A percentile compares a stretch with the other conserved stretches of the same genome.
These are phyloP conservation scores for Cryptocephalus primarius DNA, from an alignment of 2,888 invertebrate species.

Conservation along the genomic window DNA sequence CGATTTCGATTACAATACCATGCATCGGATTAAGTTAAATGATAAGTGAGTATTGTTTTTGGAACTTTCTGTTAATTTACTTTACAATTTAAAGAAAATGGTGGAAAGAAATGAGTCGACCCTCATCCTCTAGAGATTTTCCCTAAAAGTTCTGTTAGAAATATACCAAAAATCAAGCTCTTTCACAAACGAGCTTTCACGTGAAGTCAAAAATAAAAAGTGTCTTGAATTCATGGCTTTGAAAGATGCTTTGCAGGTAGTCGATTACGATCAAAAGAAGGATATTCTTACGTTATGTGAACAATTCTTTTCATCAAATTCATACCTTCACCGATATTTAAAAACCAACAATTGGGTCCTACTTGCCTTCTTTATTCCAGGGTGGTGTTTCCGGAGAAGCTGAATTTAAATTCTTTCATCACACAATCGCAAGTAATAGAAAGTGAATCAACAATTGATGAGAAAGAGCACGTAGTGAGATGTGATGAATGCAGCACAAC, in stretches of 20 bases:
- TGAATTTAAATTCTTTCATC: conserved; percentile 69
- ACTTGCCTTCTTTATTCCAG: conserved; percentile 36
- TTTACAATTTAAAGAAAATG: not conserved
- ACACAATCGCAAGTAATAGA: conserved; percentile 20
- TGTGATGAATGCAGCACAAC: conserved; percentile 58
- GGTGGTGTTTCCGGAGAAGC: conserved; percentile 68
- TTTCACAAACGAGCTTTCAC: too few relatives aligned
- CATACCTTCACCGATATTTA: too few relatives aligned
- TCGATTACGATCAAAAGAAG: too few relatives aligned
- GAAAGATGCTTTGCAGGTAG: too few relatives aligned
- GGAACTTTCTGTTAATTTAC: not conserved
- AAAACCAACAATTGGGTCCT: too few relatives aligned
- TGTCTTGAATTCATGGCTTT: too few relatives aligned
- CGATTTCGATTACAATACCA: conserved; percentile 76
- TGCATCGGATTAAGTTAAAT: conserved; percentile 77
- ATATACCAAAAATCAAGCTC: too few relatives aligned
- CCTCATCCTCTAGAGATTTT: not conserved
- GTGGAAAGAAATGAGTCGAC: not conserved
- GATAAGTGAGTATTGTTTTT: conserved; percentile 52
- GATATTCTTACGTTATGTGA: too few relatives aligned
- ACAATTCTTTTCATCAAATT: too few relatives aligned
- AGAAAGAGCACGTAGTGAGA: conserved; percentile 38
- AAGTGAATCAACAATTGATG: conserved; percentile 35
- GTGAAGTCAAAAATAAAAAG: too few relatives aligned
- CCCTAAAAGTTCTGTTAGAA: too few relatives aligned